Conservation (phyloP, 2,888 invertebrate species). For the Proisotoma minuta region DNA sequence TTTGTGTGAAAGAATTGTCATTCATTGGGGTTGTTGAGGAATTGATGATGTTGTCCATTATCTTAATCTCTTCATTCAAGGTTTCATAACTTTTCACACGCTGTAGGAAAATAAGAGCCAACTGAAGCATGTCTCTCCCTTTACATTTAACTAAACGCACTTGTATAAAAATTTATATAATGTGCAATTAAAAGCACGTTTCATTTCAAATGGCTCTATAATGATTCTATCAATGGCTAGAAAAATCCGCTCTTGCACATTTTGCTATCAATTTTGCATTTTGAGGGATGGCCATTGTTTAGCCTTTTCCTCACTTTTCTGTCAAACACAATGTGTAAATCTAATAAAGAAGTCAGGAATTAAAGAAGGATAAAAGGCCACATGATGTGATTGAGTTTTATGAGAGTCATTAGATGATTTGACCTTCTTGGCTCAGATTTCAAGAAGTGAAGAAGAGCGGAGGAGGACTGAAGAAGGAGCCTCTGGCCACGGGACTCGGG, state of each 20-base stretch:
- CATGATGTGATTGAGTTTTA: constrained; percentile 15
- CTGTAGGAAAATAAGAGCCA: not conserved
- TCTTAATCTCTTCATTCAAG: no score
- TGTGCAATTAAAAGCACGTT: not conserved
- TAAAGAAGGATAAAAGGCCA: not conserved
- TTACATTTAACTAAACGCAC: not conserved
- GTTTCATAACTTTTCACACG: not conserved
- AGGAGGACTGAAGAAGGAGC: not conserved
- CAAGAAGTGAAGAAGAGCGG: not conserved
- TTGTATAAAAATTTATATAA: not conserved
- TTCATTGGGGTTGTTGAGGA: no score
- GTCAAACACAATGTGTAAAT: constrained; percentile 30
- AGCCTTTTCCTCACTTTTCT: constrained; percentile 14
- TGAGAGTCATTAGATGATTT: not conserved
- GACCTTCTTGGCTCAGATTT: not conserved
- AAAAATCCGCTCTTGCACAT: not conserved
- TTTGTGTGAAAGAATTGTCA: no score
- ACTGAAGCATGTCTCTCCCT: no score
- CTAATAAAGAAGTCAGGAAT: constrained; percentile 32
- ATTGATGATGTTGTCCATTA: not conserved
- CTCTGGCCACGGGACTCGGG: constrained; percentile 13
- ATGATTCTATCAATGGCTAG: not conserved
- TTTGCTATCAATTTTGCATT: not conserved
- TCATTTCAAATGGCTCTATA: not conserved
- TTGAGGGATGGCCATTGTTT: not conserved